phyloP scores from a whole-genome alignment of 2,113 vertebrate species.

The Balaeniceps rex region DNA sequence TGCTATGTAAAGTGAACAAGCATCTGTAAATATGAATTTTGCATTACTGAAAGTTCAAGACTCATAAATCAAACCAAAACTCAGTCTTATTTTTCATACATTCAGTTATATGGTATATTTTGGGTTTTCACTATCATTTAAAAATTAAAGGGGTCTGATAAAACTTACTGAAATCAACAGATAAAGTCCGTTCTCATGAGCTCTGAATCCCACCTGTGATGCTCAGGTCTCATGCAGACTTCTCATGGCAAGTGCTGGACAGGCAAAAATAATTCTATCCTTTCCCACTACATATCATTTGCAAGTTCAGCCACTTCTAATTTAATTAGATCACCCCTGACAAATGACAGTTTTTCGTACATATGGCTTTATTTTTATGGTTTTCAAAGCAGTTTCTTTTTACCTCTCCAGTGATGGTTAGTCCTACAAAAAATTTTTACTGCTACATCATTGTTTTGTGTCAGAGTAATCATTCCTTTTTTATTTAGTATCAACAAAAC shows the following conservation, averaged over 20 bases:
- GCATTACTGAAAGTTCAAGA: neutral
- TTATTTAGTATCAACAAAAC: neutral
- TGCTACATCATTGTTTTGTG: neutral
- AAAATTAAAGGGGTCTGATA: neutral
- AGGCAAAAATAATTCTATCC: neutral
- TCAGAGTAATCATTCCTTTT: neutral
- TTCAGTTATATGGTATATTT: neutral
- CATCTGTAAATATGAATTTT: neutral
- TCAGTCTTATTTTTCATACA: neutral
- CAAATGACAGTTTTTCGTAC: neutral
- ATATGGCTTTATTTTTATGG: neutral
- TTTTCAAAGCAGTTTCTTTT: neutral
- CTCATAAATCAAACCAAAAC: neutral
- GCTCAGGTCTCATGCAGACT: neutral
- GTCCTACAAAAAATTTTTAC: neutral
- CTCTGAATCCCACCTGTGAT: neutral
- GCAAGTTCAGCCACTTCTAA: neutral
- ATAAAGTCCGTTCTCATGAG: neutral
- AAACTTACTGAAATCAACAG: neutral
- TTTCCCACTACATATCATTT: neutral
- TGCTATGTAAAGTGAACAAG: neutral
- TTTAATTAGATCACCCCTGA: conserved; percentile 3
- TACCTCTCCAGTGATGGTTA: neutral
- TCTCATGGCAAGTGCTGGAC: neutral
- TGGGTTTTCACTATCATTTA: neutral